phyloP scores from a whole-genome alignment of 2,113 vertebrate genomes.

The Mionectes macconnelli region DNA sequence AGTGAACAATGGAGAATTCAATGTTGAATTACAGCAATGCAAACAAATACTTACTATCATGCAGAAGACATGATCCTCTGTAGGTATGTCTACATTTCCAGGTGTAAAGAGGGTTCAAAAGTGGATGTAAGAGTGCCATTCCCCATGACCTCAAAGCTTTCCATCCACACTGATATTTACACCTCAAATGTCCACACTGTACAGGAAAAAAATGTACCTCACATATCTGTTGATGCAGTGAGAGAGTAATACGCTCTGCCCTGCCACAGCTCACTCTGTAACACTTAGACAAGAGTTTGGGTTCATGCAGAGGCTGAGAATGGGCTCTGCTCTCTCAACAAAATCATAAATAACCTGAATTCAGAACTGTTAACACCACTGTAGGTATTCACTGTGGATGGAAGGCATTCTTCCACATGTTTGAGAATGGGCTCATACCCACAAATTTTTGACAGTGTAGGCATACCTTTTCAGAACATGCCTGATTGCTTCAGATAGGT shows the following conservation, averaged over 20 bases:
- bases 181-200: neutral
- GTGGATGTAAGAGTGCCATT: neutral
- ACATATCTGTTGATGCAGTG: neutral
- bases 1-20: neutral
- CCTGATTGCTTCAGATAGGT: neutral
- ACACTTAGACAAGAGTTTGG: neutral
- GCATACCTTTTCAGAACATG: conserved; percentile 24
- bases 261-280: neutral
- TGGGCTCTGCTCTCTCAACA: neutral
- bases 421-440: neutral
- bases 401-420: neutral
- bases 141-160: neutral
- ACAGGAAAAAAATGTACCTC: neutral
- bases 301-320: neutral
- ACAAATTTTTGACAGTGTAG: neutral
- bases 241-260: neutral
- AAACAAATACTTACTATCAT: neutral
- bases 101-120: neutral
- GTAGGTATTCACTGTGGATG: neutral
- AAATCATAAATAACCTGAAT: neutral
- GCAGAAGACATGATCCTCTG: neutral
- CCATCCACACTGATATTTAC: neutral
- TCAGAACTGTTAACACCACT: neutral
- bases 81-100: conserved; percentile 3
- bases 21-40: neutral